These are phyloP conservation scores for Rhynchonycteris naso DNA, from an alignment of 2,797 vertebrate species.

Conservation along the genomic window DNA sequence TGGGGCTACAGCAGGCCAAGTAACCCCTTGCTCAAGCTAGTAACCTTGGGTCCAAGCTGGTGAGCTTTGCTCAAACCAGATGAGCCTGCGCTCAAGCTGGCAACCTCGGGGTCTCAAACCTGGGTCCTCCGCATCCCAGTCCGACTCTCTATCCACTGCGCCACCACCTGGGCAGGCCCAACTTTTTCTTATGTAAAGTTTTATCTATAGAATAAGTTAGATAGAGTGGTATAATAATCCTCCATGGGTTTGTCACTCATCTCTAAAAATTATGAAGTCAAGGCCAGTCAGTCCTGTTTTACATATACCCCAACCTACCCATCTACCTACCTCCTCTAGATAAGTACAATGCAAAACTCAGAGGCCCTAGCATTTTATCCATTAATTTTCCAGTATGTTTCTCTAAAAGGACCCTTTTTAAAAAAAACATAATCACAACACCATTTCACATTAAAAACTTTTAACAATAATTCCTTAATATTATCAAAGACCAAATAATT, in stretches of 20 bases:
- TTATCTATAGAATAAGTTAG: not conserved
- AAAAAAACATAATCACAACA: not conserved
- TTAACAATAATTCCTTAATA: not conserved
- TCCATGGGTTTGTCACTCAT: not conserved
- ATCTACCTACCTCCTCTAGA: not conserved
- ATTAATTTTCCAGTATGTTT: not conserved
- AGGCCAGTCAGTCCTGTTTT: not conserved
- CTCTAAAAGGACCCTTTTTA: not conserved
- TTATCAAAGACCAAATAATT: not conserved
- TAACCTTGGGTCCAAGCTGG: too few relatives aligned
- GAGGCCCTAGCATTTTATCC: not conserved
- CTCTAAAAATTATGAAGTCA: constrained; percentile 15
- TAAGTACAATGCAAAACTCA: not conserved
- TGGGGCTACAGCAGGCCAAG: too few relatives aligned
- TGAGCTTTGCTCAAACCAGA: too few relatives aligned
- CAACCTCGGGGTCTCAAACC: too few relatives aligned
- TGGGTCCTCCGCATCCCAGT: too few relatives aligned
- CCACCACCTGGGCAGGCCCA: too few relatives aligned
- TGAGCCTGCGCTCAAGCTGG: too few relatives aligned
- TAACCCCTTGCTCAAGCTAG: too few relatives aligned
- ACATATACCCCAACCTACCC: not conserved
- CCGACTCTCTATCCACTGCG: too few relatives aligned
- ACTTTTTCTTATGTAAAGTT: not conserved
- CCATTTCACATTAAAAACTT: not conserved
- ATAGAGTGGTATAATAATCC: constrained; percentile 2